Conservation (phyloP, 2,888 invertebrate genomes). For the Eustalomyia histrio region DNA sequence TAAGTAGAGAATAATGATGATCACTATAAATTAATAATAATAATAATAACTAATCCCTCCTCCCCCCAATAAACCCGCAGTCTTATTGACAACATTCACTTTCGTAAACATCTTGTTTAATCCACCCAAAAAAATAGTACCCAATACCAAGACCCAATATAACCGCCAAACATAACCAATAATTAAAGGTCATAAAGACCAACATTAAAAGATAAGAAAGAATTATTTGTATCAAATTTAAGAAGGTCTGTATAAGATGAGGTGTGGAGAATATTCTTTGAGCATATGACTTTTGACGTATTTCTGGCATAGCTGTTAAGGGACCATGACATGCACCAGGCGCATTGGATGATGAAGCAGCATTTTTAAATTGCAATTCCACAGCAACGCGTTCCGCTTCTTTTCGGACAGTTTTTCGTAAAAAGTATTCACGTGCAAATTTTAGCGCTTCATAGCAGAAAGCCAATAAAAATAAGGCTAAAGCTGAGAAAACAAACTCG, state of each 20-base stretch:
- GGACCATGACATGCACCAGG: constrained; percentile 60
- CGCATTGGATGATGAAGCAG: background rate
- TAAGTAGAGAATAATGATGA: no score
- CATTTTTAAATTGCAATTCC: constrained; percentile 68
- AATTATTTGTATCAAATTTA: constrained; percentile 75
- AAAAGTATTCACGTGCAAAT: constrained; percentile 83
- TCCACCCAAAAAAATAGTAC: constrained; percentile 78
- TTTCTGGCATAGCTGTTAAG: constrained; percentile 70
- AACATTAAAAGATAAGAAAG: constrained; percentile 78
- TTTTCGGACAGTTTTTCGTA: constrained; percentile 68
- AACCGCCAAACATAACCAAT: constrained; percentile 77
- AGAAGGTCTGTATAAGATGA: constrained; percentile 74
- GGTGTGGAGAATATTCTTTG: constrained; percentile 70
- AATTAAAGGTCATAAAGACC: constrained; percentile 78
- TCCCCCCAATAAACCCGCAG: no score
- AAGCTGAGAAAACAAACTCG: constrained; percentile 91
- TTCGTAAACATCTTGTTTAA: constrained; percentile 72
- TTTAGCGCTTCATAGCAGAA: constrained; percentile 97
- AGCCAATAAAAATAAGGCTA: constrained; percentile 93
- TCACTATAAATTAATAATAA: no score
- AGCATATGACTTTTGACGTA: constrained; percentile 65
- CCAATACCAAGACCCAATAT: constrained; percentile 76
- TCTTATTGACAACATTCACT: constrained; percentile 76
- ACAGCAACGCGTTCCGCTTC: constrained; percentile 68
- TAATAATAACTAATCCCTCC: no score